Evolutionary conservation across 2,113 vertebrate genomes (phyloP), one percentile per base, ranked within the genome.

Genomic region (Genyomyrus donnyi): DNA sequence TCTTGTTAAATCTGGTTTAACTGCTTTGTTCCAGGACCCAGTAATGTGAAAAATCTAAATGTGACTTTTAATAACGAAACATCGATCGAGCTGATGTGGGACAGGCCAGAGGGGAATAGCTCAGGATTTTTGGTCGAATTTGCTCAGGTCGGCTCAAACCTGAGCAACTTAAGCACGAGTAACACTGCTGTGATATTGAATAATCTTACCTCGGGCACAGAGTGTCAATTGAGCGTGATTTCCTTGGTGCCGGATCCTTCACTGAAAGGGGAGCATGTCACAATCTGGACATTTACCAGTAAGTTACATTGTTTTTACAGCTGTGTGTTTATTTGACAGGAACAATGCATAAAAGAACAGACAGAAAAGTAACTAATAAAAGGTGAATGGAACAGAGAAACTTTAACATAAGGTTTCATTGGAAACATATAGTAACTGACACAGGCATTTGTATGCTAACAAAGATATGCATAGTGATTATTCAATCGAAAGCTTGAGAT

Each of bases 51-150:
- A 11, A 0, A 88, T 0, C 88, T 94, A 5, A 0, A 0, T 7
- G 0, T 0, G 0, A 3, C 0, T 83, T 62, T n/a, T 2, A 83
- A 0, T 17, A 0, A 49, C 0, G 0, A 27, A 0, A 0, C 0
- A 0, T 90, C 84, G 0, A n/a, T 95, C 27, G 0, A 0, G 1
- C 89, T 95, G 0, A 1, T 0, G 0, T 95, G 94, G 94, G 0
- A 0, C 0, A 0, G 0, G 1, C 93, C 94, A 1, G 0, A 4
- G 0, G 94, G 95, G 48, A 1, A 35, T 0, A 1, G 0, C 88
- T 74, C 46, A 0, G 13, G 5, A 0, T 94, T 88, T 89, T 0
- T 0, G 0, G 94, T 94, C 74, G 1, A 0, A 1, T 92, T 66
- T 0, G 0, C 0, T 5, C 5, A 86, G 2, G 45, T n/a, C 45